Percentiles rank a stretch among this genome's conserved stretches.
Evolutionary conservation across 1,140 invertebrate species (phyloP).

Genomic region (Chionoecetes opilio): DNA sequence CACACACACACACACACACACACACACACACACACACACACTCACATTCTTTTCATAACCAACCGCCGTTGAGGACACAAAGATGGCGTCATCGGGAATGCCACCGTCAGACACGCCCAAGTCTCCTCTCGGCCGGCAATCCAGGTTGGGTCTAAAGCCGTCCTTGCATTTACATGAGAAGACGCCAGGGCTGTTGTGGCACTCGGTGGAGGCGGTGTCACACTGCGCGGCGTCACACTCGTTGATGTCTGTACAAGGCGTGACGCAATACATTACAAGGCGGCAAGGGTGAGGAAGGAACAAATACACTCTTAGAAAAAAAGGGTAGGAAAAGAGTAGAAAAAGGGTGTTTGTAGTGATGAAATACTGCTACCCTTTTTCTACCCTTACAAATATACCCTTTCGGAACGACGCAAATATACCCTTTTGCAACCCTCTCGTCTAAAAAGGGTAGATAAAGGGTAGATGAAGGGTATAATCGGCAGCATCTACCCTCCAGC

Average conservation of each 20-base stretch:
- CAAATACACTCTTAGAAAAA: too few species aligned
- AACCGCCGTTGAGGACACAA: slow-evolving; percentile 91
- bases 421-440: too few species aligned
- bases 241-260: slow-evolving; percentile 89
- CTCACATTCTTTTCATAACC: slow-evolving; percentile 92
- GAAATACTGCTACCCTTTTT: too few species aligned
- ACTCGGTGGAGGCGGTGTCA: slow-evolving; percentile 95
- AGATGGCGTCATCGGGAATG: slow-evolving; percentile 94
- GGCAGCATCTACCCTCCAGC: too few species aligned
- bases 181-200: slow-evolving; percentile 94
- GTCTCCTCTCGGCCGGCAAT: slow-evolving; percentile 94
- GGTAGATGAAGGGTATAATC: too few species aligned
- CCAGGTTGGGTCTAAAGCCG: slow-evolving; percentile 93
- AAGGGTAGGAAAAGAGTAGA: too few species aligned
- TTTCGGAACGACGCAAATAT: too few species aligned
- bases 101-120: slow-evolving; percentile 94
- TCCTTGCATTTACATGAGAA: slow-evolving; percentile 95
- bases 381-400: too few species aligned
- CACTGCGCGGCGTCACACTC: slow-evolving; percentile 94
- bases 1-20: too few species aligned
- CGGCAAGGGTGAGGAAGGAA: not conserved
- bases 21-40: not conserved
- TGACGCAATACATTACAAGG: not conserved
- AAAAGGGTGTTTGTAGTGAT: too few species aligned
- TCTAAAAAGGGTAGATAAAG: too few species aligned